phyloP scores from a whole-genome alignment of 2,888 invertebrate genomes.

The Crocallis elinguaria region DNA sequence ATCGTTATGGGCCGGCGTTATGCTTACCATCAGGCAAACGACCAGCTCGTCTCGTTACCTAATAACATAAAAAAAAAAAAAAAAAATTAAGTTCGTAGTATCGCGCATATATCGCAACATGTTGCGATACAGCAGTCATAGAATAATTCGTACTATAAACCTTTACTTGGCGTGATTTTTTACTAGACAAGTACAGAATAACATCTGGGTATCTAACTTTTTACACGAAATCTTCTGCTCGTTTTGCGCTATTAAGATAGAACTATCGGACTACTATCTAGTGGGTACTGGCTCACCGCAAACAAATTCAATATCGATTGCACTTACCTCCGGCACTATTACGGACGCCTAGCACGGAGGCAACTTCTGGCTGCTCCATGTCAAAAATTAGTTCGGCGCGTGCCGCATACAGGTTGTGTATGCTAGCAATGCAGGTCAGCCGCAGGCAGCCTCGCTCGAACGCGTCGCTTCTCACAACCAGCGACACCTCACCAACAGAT shows the following conservation, averaged over 20 bases:
- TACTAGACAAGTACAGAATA: no score
- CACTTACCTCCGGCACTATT: slow-evolving; percentile 85
- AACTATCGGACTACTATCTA: slow-evolving; percentile 1
- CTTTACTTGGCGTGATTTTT: no score
- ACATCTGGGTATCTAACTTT: not conserved
- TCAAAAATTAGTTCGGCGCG: slow-evolving; percentile 87
- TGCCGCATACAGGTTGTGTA: slow-evolving; percentile 88
- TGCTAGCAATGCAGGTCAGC: slow-evolving; percentile 87
- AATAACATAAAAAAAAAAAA: no score
- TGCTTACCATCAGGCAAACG: no score
- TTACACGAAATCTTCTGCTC: not conserved
- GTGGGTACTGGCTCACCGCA: not conserved
- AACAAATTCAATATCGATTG: slow-evolving; percentile 46
- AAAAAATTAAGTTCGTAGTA: no score
- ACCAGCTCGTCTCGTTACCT: no score
- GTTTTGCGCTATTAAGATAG: not conserved
- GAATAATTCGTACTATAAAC: no score
- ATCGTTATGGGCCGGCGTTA: no score
- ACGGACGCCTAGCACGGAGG: slow-evolving; percentile 89
- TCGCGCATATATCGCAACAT: no score
- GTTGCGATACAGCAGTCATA: no score
- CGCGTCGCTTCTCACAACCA: slow-evolving; percentile 86
- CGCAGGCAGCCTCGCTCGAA: slow-evolving; percentile 87
- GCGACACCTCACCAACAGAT: slow-evolving; percentile 81
- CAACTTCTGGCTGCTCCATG: slow-evolving; percentile 90